Base-by-base conservation (phyloP, 92 coral and sea anemone genomes). In the Isaurus tuberculatus region DNA sequence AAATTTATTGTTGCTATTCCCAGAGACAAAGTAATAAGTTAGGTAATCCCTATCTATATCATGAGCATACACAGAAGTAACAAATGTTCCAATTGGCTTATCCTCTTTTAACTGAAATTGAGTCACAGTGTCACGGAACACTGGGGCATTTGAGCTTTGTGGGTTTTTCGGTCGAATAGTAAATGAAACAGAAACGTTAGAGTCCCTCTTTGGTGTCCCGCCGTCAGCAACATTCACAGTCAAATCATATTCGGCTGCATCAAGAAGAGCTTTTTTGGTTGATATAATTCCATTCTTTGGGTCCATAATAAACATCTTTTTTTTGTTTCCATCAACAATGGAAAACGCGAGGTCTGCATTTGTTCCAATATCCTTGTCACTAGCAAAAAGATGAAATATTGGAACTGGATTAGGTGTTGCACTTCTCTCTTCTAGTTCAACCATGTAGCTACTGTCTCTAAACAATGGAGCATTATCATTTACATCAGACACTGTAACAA, bases 401-500 rank as follows among this genome's bases (percentile, higher is more conserved):
- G 89, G 84, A 3, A 80, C 33, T 6, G 95, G 86, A 22, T 28
- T 29, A 0, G 22, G 22, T 10, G 88, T 67, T 10, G 84, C 89
- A 70, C 80, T 83, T 60, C 88, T 91, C 37, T 94, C 87, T 46
- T 86, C 63, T 31, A 83, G 31, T 14, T 30, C 57, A 30, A 73
- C 88, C 14, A 65, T 51, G 83, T 89, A 82, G 19, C 32, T 55
- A n/a, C 70, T 64, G 8, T 92, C 79, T 44, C 80, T 65, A 66
- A 96, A 96, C 19, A 43, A 7, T n/a, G 99, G 99, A 0, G 58
- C 73, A 29, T 96, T 88, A 72, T 96, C 99, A 85, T 96, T 96
- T 14, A 91, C 91, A 86, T 96, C 99, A 19, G 97, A 85, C 20
- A 96, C 91, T 70, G 86, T 88, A 49, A 92, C 84, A 1, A 85